These are phyloP conservation scores for Drosophila prolongata DNA, from an alignment of 2,888 invertebrate species.

Conservation along the genomic window DNA sequence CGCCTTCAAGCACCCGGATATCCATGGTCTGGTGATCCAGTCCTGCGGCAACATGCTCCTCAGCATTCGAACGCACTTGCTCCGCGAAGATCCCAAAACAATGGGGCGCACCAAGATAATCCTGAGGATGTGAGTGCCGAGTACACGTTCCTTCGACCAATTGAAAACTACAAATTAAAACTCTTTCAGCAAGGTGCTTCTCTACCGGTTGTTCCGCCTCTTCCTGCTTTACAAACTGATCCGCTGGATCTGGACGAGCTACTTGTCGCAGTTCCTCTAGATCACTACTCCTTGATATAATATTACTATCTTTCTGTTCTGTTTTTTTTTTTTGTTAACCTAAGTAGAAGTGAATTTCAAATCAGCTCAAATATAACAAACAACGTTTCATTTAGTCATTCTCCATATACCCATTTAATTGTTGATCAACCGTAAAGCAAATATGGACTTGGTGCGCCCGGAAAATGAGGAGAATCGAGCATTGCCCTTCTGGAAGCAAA, in stretches of 20 bases:
- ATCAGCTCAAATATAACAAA: background rate
- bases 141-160: background rate
- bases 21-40: background rate
- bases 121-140: constrained; percentile 55
- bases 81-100: constrained; percentile 64
- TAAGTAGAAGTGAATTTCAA: background rate
- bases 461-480: too few species aligned
- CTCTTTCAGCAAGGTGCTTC: constrained; percentile 46
- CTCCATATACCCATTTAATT: too few species aligned
- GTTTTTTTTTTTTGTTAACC: constrained; percentile 20
- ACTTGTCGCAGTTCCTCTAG: constrained; percentile 21
- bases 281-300: background rate
- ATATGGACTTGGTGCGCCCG: too few species aligned
- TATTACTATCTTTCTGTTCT: background rate
- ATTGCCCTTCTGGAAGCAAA: background rate
- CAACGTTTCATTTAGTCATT: too few species aligned
- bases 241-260: constrained; percentile 56
- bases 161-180: too few species aligned
- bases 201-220: constrained; percentile 44
- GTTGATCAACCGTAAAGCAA: too few species aligned
- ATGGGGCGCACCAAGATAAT: constrained; percentile 51
- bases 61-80: constrained; percentile 63
- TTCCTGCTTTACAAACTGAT: constrained; percentile 63
- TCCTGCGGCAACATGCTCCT: constrained; percentile 51
- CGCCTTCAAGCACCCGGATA: constrained; percentile 7